These are phyloP conservation scores for Pygocentrus nattereri DNA, from an alignment of 2,797 vertebrate species.

Conservation along the genomic window DNA sequence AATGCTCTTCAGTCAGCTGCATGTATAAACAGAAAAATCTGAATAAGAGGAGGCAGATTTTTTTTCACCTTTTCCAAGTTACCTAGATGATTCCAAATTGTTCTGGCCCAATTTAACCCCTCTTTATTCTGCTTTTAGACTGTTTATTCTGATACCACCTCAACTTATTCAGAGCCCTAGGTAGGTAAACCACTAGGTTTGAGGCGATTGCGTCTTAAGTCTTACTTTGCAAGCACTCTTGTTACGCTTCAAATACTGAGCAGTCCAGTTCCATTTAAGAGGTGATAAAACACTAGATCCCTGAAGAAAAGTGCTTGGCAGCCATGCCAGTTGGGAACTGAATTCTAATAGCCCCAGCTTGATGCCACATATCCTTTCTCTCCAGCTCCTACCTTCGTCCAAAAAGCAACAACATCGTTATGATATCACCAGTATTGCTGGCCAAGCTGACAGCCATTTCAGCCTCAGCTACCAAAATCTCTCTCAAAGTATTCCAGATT, in stretches of 20 bases:
- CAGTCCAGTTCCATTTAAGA: conserved; percentile 34
- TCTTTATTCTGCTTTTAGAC: too few species aligned
- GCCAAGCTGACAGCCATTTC: conserved; percentile 68
- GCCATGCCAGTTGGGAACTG: conserved; percentile 65
- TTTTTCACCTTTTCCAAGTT: too few species aligned
- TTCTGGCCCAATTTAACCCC: too few species aligned
- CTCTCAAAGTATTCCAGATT: conserved; percentile 73
- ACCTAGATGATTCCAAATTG: too few species aligned
- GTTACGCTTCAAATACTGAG: conserved; percentile 34
- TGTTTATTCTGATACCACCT: too few species aligned
- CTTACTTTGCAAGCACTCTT: conserved; percentile 26
- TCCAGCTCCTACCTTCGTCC: conserved; percentile 53
- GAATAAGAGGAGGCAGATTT: too few species aligned
- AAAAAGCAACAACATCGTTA: conserved; percentile 68
- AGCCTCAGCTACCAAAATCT: conserved; percentile 69
- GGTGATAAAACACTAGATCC: conserved; percentile 49
- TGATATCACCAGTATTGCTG: conserved; percentile 63
- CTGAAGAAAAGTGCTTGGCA: conserved; percentile 60
- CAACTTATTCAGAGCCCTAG: background rate
- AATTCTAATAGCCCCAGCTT: conserved; percentile 62
- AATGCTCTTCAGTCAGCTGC: too few species aligned
- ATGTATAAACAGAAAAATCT: too few species aligned
- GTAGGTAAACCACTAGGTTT: conserved; percentile 7
- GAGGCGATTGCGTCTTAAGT: conserved; percentile 5
- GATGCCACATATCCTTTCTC: conserved; percentile 64